Conservation (phyloP, 2,113 vertebrate genomes). For the Gasterosteus aculeatus region DNA sequence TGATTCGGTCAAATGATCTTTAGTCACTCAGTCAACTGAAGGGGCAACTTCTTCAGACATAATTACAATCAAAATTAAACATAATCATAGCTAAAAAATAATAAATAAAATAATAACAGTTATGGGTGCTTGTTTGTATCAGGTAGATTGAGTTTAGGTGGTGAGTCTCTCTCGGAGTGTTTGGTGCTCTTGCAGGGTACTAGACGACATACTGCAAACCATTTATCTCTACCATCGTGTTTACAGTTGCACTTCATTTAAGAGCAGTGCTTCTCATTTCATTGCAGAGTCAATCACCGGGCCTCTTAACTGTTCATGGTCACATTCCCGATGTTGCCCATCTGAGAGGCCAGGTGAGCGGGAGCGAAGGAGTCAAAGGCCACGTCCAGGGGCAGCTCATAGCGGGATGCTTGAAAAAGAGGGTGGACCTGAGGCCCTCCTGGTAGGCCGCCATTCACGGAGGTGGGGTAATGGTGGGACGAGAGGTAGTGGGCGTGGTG, state of each 20-base stretch:
- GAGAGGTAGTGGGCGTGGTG: conserved; percentile 80
- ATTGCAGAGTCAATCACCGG: conserved; percentile 74
- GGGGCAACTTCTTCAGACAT: conserved; percentile 38
- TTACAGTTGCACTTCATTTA: conserved; percentile 39
- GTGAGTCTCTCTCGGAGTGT: conserved; percentile 51
- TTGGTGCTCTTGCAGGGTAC: conserved; percentile 53
- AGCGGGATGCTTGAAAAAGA: conserved; percentile 85
- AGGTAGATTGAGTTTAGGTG: conserved; percentile 72
- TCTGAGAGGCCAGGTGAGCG: conserved; percentile 84
- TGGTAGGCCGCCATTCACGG: conserved; percentile 77
- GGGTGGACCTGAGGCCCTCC: conserved; percentile 83
- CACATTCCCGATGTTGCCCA: conserved; percentile 83
- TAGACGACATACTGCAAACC: conserved; percentile 53
- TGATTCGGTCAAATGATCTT: conserved; percentile 48
- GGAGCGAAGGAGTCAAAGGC: conserved; percentile 87
- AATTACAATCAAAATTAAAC: conserved; percentile 44
- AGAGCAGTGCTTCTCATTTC: not conserved
- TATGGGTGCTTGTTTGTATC: conserved; percentile 64
- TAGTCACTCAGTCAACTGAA: conserved; percentile 31
- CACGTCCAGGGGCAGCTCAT: conserved; percentile 91
- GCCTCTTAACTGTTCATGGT: conserved; percentile 1
- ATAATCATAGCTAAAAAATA: conserved; percentile 48
- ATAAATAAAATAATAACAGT: conserved; percentile 72
- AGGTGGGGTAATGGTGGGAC: conserved; percentile 78
- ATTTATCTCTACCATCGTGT: conserved; percentile 38